A percentile compares a stretch with the other conserved stretches of the same genome.
Conservation (phyloP, 2,888 invertebrate genomes). For the Hirtodrosophila cameraria region DNA sequence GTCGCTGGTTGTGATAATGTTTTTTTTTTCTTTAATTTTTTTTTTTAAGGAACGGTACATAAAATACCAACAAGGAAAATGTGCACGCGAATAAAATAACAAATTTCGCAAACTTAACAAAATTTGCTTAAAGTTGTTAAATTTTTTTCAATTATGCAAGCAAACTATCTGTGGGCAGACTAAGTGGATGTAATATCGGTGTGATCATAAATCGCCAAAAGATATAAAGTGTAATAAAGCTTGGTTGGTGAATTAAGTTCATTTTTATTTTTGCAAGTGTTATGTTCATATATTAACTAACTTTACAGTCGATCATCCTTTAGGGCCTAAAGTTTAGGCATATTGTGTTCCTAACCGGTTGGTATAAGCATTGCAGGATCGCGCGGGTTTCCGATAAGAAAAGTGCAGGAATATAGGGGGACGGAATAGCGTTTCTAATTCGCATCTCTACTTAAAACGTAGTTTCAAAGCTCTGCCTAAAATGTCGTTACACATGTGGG, state of each 20-base stretch:
- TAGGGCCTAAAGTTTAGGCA: too few relatives aligned
- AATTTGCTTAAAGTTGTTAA: constrained; percentile 58
- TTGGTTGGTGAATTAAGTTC: too few relatives aligned
- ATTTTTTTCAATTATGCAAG: constrained; percentile 58
- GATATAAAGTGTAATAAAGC: neutral
- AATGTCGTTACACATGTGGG: too few relatives aligned
- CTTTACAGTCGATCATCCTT: too few relatives aligned
- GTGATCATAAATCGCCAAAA: constrained; percentile 1
- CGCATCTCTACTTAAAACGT: too few relatives aligned
- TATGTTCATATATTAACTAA: too few relatives aligned
- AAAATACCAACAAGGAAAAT: constrained; percentile 19
- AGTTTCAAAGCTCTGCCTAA: too few relatives aligned
- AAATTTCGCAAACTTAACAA: constrained; percentile 56
- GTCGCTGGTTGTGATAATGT: constrained; percentile 68
- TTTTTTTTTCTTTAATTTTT: constrained; percentile 30
- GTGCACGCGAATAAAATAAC: constrained; percentile 75
- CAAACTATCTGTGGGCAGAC: neutral
- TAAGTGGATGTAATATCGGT: neutral
- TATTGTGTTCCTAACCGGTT: too few relatives aligned
- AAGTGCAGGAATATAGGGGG: neutral
- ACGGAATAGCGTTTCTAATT: too few relatives aligned
- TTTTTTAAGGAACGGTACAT: constrained; percentile 44
- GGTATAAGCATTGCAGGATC: too few relatives aligned
- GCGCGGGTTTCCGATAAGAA: too few relatives aligned
- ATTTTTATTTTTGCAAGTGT: too few relatives aligned